These are phyloP conservation scores for Gryon sp. DNA, from an alignment of 1,140 invertebrate species.

Conservation along the genomic window DNA sequence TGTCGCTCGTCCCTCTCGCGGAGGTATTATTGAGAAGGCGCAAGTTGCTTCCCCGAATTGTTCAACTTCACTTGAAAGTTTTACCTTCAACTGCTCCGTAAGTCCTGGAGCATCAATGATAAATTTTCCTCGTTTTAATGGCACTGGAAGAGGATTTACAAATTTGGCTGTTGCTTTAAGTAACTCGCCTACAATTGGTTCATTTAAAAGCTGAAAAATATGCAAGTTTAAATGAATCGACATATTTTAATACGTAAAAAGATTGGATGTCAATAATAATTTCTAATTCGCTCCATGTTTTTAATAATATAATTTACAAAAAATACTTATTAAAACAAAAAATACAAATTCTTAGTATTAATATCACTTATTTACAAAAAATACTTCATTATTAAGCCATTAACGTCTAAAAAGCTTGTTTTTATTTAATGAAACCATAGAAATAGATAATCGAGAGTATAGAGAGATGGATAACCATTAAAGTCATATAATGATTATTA, in stretches of 20 bases:
- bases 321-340: too few relatives aligned
- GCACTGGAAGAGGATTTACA: constrained; percentile 87
- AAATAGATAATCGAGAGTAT: too few relatives aligned
- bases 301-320: too few relatives aligned
- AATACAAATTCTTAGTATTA: not conserved
- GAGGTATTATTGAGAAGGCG: constrained; percentile 85
- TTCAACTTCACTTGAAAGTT: constrained; percentile 82
- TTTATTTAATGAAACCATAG: too few relatives aligned
- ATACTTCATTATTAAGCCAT: too few relatives aligned
- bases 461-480: too few relatives aligned
- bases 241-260: too few relatives aligned
- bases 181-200: constrained; percentile 83
- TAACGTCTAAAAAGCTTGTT: too few relatives aligned
- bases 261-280: too few relatives aligned
- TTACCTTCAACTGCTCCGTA: constrained; percentile 84
- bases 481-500: too few relatives aligned
- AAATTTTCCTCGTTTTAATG: constrained; percentile 86
- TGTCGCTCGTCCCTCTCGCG: constrained; percentile 85
- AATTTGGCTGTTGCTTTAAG: constrained; percentile 84
- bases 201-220: constrained; percentile 79
- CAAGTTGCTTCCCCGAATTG: constrained; percentile 83
- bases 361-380: not conserved
- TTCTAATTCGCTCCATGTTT: too few relatives aligned
- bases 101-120: constrained; percentile 88
- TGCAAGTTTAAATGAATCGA: constrained; percentile 6